phyloP scores from a whole-genome alignment of 2,888 invertebrate species.

The Eilema griseolum region DNA sequence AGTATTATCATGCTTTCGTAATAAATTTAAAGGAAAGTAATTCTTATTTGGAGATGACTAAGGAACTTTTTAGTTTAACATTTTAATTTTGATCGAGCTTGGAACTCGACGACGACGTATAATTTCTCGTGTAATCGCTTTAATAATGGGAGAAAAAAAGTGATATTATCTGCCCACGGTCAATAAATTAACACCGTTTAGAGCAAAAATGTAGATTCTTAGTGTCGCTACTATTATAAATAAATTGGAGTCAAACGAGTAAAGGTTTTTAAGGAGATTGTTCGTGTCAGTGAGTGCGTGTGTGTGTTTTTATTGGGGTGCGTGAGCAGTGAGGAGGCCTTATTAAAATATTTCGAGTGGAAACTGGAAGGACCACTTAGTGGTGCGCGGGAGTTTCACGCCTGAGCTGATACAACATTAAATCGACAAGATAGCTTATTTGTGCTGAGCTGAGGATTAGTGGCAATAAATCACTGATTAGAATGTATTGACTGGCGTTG shows the following conservation, averaged over 20 bases:
- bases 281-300: slow-evolving; percentile 73
- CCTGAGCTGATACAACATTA: slow-evolving; percentile 86
- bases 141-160: slow-evolving; percentile 86
- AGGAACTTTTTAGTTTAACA: slow-evolving; percentile 52
- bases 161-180: slow-evolving; percentile 87
- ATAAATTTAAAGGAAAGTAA: slow-evolving; percentile 51
- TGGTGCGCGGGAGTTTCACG: slow-evolving; percentile 87
- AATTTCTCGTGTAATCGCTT: slow-evolving; percentile 87
- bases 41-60: slow-evolving; percentile 53
- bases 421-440: slow-evolving; percentile 87
- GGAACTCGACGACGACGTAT: slow-evolving; percentile 81
- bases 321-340: slow-evolving; percentile 86
- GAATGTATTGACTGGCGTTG: slow-evolving; percentile 86
- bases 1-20: slow-evolving; percentile 66
- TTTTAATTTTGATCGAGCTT: slow-evolving; percentile 62
- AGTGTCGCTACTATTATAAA: slow-evolving; percentile 86
- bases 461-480: slow-evolving; percentile 87
- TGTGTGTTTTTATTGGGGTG: slow-evolving; percentile 85
- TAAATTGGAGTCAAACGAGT: slow-evolving; percentile 74
- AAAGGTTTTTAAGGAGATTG: slow-evolving; percentile 71
- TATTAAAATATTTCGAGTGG: slow-evolving; percentile 87
- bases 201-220: slow-evolving; percentile 86
- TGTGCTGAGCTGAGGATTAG: slow-evolving; percentile 86
- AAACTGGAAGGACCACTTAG: slow-evolving; percentile 88
- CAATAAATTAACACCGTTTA: slow-evolving; percentile 87